Conservation (phyloP, 2,888 invertebrate genomes). For the Escarpia spicata region DNA sequence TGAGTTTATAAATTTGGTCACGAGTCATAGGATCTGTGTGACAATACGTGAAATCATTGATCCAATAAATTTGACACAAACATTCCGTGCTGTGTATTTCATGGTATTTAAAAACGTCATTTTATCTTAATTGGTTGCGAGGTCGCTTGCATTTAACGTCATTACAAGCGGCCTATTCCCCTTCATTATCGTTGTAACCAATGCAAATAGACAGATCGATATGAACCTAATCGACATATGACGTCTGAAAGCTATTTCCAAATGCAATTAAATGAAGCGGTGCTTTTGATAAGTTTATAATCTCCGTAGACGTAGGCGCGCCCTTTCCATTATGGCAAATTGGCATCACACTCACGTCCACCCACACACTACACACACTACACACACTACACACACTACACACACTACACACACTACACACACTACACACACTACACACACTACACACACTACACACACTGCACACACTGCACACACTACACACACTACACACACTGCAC, state of each 20-base stretch:
- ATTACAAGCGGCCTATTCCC: neutral
- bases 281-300: neutral
- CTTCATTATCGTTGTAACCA: neutral
- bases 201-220: neutral
- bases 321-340: neutral
- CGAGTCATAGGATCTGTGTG: no score
- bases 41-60: no score
- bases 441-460: neutral
- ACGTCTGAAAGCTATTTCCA: neutral
- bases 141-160: neutral
- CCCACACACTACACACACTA: neutral
- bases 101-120: neutral
- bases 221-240: neutral
- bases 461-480: neutral
- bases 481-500: neutral
- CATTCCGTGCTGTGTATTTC: no score
- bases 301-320: neutral
- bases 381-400: neutral
- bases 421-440: neutral
- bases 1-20: no score
- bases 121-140: neutral
- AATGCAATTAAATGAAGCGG: neutral
- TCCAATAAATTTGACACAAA: no score
- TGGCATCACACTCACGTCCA: neutral
- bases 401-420: neutral